A percentile compares a stretch with the other conserved stretches of the same genome.
These are phyloP conservation scores for Yponomeuta evonymella DNA, from an alignment of 2,888 invertebrate species.

Conservation along the genomic window DNA sequence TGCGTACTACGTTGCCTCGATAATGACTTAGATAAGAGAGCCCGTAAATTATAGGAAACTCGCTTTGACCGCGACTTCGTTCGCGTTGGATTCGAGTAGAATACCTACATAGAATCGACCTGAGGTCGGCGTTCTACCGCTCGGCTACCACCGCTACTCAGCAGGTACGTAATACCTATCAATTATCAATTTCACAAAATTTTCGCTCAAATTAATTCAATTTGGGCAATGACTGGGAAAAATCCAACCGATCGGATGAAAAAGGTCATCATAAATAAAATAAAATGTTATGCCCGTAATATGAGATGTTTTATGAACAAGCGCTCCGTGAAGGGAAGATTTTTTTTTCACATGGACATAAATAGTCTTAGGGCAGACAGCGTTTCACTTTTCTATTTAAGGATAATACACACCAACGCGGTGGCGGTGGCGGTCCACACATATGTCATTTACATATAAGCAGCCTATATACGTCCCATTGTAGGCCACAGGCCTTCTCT, in stretches of 20 bases:
- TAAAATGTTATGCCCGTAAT: conserved; percentile 10
- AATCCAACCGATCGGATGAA: conserved; percentile 24
- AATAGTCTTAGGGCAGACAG: background rate
- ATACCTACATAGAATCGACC: too few relatives aligned
- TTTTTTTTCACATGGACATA: background rate
- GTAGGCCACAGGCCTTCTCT: too few relatives aligned
- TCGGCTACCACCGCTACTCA: conserved; percentile 17
- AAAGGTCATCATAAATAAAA: conserved; percentile 17
- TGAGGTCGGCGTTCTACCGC: too few relatives aligned
- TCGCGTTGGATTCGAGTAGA: too few relatives aligned
- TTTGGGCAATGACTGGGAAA: conserved; percentile 47
- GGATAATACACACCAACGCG: too few relatives aligned
- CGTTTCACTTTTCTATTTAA: background rate
- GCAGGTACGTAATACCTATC: conserved; percentile 44
- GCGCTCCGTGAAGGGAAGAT: background rate
- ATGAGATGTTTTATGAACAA: background rate
- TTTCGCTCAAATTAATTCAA: conserved; percentile 32
- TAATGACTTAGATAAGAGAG: background rate
- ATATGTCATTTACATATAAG: too few relatives aligned
- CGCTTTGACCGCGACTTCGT: too few relatives aligned
- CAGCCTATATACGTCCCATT: too few relatives aligned
- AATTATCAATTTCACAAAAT: conserved; percentile 28
- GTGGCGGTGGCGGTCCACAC: too few relatives aligned
- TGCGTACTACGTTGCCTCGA: background rate
- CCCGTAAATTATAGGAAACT: background rate